Base-by-base conservation (phyloP, 53 echinoderm and acorn worm genomes). In the Astropecten irregularis region DNA sequence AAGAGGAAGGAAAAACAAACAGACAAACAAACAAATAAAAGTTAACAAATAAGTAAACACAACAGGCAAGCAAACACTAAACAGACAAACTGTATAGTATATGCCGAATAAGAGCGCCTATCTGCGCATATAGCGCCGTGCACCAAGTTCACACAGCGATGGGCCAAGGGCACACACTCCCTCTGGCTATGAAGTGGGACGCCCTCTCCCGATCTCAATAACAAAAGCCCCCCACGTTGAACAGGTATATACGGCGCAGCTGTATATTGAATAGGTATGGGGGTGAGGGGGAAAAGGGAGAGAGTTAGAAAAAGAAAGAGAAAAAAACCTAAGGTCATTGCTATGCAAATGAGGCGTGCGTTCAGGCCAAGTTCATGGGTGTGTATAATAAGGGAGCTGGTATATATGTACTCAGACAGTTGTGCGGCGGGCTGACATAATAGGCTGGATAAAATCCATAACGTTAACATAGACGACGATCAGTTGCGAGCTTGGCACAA, bases 361-460 rank as follows among this genome's bases (percentile, higher is more conserved):
- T 29, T 58, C 53, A 76, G 76, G 76, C 76, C 76, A 76, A 76
- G 76, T 76, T 76, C 76, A 76, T 23, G 59, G 31, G 59, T 76
- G 76, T 58, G 76, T 76, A 59, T 73, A 58, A 58, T 58, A 58
- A 21, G 38, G 22, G 68, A 25, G 59, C 26, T 34, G 26, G 19
- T 76, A 26, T 68, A 32, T 26, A 25, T 22, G 29, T 31, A 33
- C 26, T 14, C 18, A 57, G 76, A 58, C 76, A 29, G 58, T 40
- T 59, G 40, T 59, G 58, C 27, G 76, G 18, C 38, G 76, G 32
- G 18, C 57, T 27, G 76, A 28, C 19, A 76, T 76, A 76, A 76
- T 76, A 76, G 46, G 59, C 19, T 32, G 30, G 65, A 54, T 22
- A 20, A 49, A 36, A 73, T 50, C 37, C 54, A 14, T 64, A 35